These are phyloP conservation scores for Semotilus atromaculatus DNA, from an alignment of 2,797 vertebrate species.

Conservation along the genomic window DNA sequence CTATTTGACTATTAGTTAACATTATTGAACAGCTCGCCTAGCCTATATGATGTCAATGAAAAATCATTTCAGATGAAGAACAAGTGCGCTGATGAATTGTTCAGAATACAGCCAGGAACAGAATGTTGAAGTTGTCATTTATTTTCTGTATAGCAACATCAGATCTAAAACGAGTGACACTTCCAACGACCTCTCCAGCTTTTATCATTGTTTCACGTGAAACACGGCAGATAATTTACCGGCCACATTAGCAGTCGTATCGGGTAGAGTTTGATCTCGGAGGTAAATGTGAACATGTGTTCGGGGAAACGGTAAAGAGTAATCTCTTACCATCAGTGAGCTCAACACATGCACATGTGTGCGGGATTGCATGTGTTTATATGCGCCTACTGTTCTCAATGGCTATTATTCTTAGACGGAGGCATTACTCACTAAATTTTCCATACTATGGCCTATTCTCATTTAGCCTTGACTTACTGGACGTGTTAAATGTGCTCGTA, in stretches of 20 bases:
- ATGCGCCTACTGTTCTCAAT: constrained; percentile 31
- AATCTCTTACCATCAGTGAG: constrained; percentile 53
- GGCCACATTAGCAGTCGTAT: constrained; percentile 18
- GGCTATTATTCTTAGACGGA: constrained; percentile 55
- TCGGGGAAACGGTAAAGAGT: constrained; percentile 54
- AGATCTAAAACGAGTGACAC: constrained; percentile 7
- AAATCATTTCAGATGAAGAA: not conserved
- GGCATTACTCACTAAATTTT: constrained; percentile 55
- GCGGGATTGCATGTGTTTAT: constrained; percentile 43
- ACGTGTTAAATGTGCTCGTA: constrained; percentile 46
- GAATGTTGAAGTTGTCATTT: constrained; percentile 1
- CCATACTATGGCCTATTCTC: constrained; percentile 53
- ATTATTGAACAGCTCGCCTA: not conserved
- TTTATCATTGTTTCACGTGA: not conserved
- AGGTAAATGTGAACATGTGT: constrained; percentile 48
- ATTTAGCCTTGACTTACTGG: constrained; percentile 55
- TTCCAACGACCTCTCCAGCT: not conserved
- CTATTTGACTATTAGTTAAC: not conserved
- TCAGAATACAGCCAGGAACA: not conserved
- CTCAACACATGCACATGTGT: constrained; percentile 47
- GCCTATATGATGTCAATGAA: no score
- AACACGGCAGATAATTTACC: constrained; percentile 9
- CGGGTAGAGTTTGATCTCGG: constrained; percentile 41
- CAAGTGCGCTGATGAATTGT: not conserved
- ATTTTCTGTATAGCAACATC: constrained; percentile 21